phyloP scores from a whole-genome alignment of 2,888 invertebrate species.

The Lamellibrachia satsuma region DNA sequence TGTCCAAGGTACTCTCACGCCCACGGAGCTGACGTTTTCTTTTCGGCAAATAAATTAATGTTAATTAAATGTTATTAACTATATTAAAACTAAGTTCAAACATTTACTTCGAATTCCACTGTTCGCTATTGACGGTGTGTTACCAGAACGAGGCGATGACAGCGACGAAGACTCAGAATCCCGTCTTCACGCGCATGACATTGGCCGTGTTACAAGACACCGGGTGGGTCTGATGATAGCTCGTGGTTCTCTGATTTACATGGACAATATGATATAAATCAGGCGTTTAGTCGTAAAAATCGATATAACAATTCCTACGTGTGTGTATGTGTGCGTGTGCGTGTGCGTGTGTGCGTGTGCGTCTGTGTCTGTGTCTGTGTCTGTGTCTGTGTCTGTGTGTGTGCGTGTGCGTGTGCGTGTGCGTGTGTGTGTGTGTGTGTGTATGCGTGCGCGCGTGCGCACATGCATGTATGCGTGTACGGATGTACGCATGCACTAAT shows the following conservation, averaged over 20 bases:
- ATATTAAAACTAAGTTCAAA: not conserved
- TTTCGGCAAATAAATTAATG: no score
- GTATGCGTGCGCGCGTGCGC: not conserved
- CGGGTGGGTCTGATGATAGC: constrained; percentile 36
- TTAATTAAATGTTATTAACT: not conserved
- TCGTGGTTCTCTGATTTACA: not conserved
- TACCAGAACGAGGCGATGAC: constrained; percentile 47
- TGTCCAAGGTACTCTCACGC: not conserved
- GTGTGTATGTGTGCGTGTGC: not conserved
- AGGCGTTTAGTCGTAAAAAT: not conserved
- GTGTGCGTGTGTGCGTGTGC: not conserved
- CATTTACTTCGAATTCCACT: not conserved
- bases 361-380: not conserved
- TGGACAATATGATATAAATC: no score
- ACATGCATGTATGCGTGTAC: not conserved
- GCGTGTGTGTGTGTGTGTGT: not conserved
- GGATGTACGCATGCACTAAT: not conserved
- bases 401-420: not conserved
- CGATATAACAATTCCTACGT: not conserved
- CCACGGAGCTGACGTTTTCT: no score
- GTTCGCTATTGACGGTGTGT: not conserved
- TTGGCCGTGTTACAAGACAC: constrained; percentile 46
- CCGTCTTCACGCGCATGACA: constrained; percentile 42
- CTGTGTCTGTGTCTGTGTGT: not conserved
- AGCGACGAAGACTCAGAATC: constrained; percentile 47